These are phyloP conservation scores for Caenorhabditis doughertyi DNA, from an alignment of 2,888 invertebrate genomes.

Conservation along the genomic window DNA sequence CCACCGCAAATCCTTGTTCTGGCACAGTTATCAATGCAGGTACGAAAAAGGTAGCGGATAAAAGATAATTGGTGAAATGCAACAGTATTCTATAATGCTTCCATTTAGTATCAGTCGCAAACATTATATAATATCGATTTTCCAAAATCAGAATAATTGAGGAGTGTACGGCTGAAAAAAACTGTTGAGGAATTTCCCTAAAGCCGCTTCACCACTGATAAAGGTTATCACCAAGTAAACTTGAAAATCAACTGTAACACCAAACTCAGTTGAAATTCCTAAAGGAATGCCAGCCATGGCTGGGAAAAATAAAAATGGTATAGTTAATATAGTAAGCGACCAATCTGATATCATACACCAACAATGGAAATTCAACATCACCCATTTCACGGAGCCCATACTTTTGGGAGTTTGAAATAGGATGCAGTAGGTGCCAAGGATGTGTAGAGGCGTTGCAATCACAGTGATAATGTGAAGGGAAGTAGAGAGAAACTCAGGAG, in stretches of 20 bases:
- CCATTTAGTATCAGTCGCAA: neutral
- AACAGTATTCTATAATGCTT: neutral
- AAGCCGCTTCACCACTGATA: too few relatives aligned
- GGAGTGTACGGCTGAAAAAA: neutral
- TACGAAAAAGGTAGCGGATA: neutral
- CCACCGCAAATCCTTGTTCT: neutral
- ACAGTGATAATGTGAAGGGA: conserved; percentile 11
- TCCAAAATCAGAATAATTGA: neutral
- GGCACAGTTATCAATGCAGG: neutral
- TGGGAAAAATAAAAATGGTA: conserved; percentile 14
- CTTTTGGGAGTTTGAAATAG: neutral
- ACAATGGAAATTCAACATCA: neutral
- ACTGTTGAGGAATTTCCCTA: neutral
- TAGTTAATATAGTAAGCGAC: neutral
- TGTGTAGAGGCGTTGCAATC: too few relatives aligned
- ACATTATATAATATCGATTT: neutral
- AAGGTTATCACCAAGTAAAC: neutral
- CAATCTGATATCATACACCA: conserved; percentile 6
- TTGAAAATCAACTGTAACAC: neutral
- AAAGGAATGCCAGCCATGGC: neutral
- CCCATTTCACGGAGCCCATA: conserved; percentile 1
- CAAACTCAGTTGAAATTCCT: neutral
- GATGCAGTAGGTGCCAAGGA: neutral
- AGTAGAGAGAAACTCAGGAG: neutral
- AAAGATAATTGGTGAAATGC: neutral